These are phyloP conservation scores for Sebastes paucispinis DNA, from an alignment of 2,797 vertebrate species.

Conservation along the genomic window DNA sequence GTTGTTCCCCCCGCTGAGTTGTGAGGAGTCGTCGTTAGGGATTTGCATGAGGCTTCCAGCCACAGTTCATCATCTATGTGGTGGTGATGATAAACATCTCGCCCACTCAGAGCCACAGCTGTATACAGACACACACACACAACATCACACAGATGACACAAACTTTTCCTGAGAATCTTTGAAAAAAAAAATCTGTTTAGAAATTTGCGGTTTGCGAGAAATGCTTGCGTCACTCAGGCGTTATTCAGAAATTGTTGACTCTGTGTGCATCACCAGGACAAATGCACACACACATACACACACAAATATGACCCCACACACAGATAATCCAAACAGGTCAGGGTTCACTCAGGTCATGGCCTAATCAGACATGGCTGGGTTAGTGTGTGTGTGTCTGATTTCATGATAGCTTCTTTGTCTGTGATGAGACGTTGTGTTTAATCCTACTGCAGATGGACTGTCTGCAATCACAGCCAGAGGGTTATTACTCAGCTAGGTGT, in stretches of 20 bases:
- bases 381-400: slow-evolving; percentile 18
- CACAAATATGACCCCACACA: slow-evolving; percentile 43
- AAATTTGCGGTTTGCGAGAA: slow-evolving; percentile 36
- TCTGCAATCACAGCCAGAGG: slow-evolving; percentile 35
- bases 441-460: slow-evolving; percentile 51
- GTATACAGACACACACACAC: slow-evolving; percentile 1
- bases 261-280: slow-evolving; percentile 10
- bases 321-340: slow-evolving; percentile 54
- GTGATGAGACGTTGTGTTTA: slow-evolving; percentile 17
- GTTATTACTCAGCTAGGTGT: slow-evolving; percentile 48
- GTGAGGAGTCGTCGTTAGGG: slow-evolving; percentile 42
- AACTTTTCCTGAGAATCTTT: slow-evolving; percentile 18
- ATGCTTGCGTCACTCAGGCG: slow-evolving; percentile 7
- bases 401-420: slow-evolving; percentile 21
- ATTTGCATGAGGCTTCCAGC: slow-evolving; percentile 51
- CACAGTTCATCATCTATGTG: slow-evolving; percentile 52
- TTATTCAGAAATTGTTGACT: slow-evolving; percentile 19
- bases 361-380: slow-evolving; percentile 50
- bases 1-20: slow-evolving; percentile 23
- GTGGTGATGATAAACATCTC: slow-evolving; percentile 54
- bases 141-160: slow-evolving; percentile 35
- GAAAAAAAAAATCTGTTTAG: slow-evolving; percentile 16
- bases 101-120: slow-evolving; percentile 35
- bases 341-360: slow-evolving; percentile 47
- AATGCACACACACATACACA: background rate